Conservation (phyloP, 2,888 invertebrate genomes). For the Anoplius nigerrimus region DNA sequence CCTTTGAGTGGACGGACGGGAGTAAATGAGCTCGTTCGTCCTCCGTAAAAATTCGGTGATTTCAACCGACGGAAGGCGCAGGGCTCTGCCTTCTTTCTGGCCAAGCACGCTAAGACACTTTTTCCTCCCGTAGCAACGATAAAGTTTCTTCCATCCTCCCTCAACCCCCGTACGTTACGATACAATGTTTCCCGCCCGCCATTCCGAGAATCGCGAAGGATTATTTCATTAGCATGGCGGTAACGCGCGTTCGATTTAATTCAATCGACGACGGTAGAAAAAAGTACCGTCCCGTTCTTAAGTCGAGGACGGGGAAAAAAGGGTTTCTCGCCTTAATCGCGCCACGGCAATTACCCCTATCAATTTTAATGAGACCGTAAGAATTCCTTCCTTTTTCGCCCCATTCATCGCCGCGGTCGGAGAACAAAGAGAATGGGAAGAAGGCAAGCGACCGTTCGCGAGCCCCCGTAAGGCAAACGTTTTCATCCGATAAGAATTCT, state of each 20-base stretch:
- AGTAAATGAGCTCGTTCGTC: conserved; percentile 14
- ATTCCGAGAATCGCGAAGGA: not conserved
- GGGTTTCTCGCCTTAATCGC: not conserved
- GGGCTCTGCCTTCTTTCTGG: conserved; percentile 37
- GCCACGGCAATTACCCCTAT: no score
- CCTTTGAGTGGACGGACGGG: not conserved
- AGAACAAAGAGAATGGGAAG: not conserved
- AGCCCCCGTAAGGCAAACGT: conserved; percentile 22
- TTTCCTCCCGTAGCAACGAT: no score
- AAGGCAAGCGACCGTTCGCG: not conserved
- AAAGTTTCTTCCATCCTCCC: no score
- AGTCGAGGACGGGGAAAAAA: no score
- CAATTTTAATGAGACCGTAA: no score
- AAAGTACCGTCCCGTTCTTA: not conserved
- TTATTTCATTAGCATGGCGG: not conserved
- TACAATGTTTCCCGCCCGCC: not conserved
- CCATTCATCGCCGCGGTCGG: not conserved
- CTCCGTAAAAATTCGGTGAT: conserved; percentile 64
- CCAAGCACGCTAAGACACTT: no score
- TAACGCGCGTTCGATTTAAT: no score
- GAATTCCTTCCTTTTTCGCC: no score
- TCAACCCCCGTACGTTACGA: no score
- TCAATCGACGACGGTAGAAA: no score
- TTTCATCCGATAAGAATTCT: conserved; percentile 34
- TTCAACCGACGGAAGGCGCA: conserved; percentile 65